Evolutionary conservation across 2,888 invertebrate genomes (phyloP), one percentile per base, ranked within the genome.

Genomic region (Agrotis ipsilon): DNA sequence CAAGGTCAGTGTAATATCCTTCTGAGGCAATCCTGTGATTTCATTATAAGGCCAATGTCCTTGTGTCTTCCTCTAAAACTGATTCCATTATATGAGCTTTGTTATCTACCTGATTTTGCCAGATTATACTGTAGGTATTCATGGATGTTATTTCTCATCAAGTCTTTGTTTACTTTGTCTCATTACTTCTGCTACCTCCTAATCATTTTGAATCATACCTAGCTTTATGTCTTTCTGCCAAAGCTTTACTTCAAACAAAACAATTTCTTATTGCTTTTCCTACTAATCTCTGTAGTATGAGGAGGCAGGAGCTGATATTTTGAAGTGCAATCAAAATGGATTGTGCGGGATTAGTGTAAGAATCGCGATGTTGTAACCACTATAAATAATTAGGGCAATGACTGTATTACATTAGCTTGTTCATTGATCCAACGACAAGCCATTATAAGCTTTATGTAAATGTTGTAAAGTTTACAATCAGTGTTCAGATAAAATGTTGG

Each of bases 331-430:
- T 75, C 58, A 63, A 70, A 74, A 70, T 51, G 11, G 58, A 65
- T 68, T 43, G 51, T 49, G 18, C 51, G 21, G 48, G 62, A 72
- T 75, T 68, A 80, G 46, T 46, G 72, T 77, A 73, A 80, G 57
- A 75, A 76, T 82, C 54, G 61, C 57, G 57, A 72, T 80, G 78
- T 78, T 70, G 80, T 73, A 79, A 75, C 55, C 27, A 51, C 72
- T 76, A 64, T 77, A 75, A 76, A 81, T 83, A 81, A 84, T 76
- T 77, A 84, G 85, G 75, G 72, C 85, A 83, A 73, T 82, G 83
- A 82, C 76, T 82, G 75, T 69, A 69, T 67, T 71, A 82, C 65
- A 72, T 76, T 67, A 70, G 54, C 21, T 21, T 72, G 69, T 75
- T 70, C 68, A 70, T 78, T 75, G 75, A 74, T 72, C 39, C n/a